A percentile compares a stretch with the other conserved stretches of the same genome.
Evolutionary conservation across 1,140 invertebrate species (phyloP).

Genomic region (Augochlora pura): DNA sequence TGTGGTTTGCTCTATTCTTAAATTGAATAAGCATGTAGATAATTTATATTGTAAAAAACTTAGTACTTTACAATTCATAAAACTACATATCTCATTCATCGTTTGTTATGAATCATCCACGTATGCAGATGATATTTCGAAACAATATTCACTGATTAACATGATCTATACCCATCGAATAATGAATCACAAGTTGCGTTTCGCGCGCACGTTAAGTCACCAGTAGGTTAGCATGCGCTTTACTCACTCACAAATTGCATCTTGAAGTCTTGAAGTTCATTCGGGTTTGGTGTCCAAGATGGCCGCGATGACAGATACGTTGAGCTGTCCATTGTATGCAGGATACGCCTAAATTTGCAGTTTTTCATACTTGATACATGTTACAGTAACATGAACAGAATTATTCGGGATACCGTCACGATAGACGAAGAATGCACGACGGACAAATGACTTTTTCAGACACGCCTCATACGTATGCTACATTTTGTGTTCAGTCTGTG

Average conservation of each 20-base stretch:
- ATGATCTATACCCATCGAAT: neutral
- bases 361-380: conserved; percentile 21
- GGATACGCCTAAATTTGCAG: conserved; percentile 75
- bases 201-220: conserved; percentile 32
- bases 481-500: conserved; percentile 28
- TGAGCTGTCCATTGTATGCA: conserved; percentile 74
- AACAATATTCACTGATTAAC: neutral
- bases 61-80: neutral
- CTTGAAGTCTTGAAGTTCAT: conserved; percentile 24
- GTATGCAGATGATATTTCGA: neutral
- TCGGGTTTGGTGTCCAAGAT: conserved; percentile 69
- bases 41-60: conserved; percentile 2
- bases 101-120: neutral
- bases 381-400: conserved; percentile 50
- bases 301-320: conserved; percentile 73
- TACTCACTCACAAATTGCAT: conserved; percentile 19
- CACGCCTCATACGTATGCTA: conserved; percentile 50
- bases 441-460: conserved; percentile 39
- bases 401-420: conserved; percentile 36
- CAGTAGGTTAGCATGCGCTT: conserved; percentile 42
- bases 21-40: neutral
- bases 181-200: conserved; percentile 47
- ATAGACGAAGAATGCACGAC: conserved; percentile 27
- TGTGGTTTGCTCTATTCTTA: no score
- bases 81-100: no score